Evolutionary conservation across 2,888 invertebrate species (phyloP), one percentile per base, ranked within the genome.

Genomic region (Eucriotettix oculatus): DNA sequence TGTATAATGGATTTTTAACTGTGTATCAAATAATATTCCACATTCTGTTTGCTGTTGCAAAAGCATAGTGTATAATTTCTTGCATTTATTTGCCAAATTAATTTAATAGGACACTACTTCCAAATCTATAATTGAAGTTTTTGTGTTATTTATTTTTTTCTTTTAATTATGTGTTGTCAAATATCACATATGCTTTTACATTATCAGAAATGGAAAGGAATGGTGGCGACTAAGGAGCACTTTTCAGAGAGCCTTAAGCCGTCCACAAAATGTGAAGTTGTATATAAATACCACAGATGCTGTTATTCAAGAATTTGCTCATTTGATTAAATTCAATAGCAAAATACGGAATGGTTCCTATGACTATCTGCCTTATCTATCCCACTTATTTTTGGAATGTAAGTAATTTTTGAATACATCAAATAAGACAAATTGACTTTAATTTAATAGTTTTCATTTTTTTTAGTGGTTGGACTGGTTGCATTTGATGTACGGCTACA

Each of bases 151-250:
- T 29, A 29, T 2, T 29, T 5, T 7, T 29, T 29, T 29, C 29
- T 29, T 29, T 29, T 5, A 29, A 7, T 29, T 7, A 29, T 7
- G 29, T 29, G 2, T 29, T 29, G 29, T 29, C 29, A 29, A 29
- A 29, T 29, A 29, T 29, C 29, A 29, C 29, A 29, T 29, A 29
- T 29, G 29, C 29, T 29, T 7, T 29, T 29, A 29, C 29, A 29
- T 16, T 73, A 77, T 60, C 66, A 91, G 90, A 52, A 93, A 93
- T 72, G 93, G 92, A 0, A 71, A 77, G 2, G 86, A 88, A 60
- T 93, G 93, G 94, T 85, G 85, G 80, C 78, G 81, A 63, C 73
- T 92, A 1, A 78, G 93, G 16, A 85, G 84, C 66, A 80, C 84
- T 61, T 84, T 91, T 66, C 93, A 93, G 74, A 87, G 86, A 69